Conservation (phyloP, 1,140 invertebrate genomes). For the Leguminivora glycinivorella region DNA sequence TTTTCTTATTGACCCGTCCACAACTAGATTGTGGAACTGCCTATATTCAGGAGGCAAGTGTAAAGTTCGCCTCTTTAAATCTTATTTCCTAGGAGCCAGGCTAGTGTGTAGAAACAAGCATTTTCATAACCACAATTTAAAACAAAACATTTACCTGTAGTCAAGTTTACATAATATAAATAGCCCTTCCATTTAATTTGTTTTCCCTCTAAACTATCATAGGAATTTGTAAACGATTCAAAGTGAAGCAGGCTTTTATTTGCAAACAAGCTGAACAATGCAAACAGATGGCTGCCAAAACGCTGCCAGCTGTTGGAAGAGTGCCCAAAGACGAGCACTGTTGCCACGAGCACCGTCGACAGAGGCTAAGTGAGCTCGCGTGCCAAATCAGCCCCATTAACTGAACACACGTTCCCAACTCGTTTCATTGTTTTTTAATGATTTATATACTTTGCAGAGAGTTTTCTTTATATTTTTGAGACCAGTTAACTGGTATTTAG, state of each 20-base stretch:
- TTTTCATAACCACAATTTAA: neutral
- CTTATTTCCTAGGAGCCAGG: neutral
- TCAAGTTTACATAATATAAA: too few species aligned
- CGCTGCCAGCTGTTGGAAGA: conserved; percentile 20
- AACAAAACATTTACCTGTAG: too few species aligned
- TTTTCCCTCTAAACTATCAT: too few species aligned
- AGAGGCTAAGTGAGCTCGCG: conserved; percentile 13
- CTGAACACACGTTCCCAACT: neutral
- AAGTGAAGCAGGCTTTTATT: conserved; percentile 9
- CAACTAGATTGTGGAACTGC: neutral
- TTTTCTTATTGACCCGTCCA: neutral
- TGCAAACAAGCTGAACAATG: conserved; percentile 25
- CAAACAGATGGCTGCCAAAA: conserved; percentile 19
- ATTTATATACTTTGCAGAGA: neutral
- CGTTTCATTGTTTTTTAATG: neutral
- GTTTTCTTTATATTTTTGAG: neutral
- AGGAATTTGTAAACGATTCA: neutral
- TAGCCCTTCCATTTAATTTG: too few species aligned
- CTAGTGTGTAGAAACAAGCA: neutral
- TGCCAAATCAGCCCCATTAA: conserved; percentile 14
- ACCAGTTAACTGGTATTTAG: neutral
- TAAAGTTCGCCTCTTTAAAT: neutral
- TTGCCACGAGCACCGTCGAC: neutral
- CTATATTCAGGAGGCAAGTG: neutral
- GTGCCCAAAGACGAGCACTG: conserved; percentile 14